Evolutionary conservation across 2,888 invertebrate species (phyloP), one percentile per base, ranked within the genome.

Genomic region (Xestia sexstrigata): DNA sequence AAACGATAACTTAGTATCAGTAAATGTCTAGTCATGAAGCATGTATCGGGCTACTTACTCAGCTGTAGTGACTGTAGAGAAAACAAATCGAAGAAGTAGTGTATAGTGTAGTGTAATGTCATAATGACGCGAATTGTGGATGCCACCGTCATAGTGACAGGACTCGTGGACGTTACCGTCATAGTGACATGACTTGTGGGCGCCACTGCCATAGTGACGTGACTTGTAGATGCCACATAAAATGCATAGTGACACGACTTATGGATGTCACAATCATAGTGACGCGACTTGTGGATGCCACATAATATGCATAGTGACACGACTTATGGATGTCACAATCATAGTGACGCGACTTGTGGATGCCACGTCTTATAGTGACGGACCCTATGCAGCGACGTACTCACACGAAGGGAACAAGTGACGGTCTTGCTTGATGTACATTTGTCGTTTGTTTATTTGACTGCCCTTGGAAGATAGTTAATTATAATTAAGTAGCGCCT

Each of bases 401-500:
- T 30, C 8, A 60, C 30, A 15, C 1, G 17, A 30, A 60, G 8
- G 8, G 30, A 60, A 30, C 8, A 30, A 17, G 60, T 17, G 26
- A 60, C 60, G 17, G 30, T 30, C 60, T 30, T 17, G 8, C 60
- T 30, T 17, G 8, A 17, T 1, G 8, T 60, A 60, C 1, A 15
- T 39, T 23, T 63, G 39, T n/a, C n/a, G n/a, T n/a, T n/a, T n/a
- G n/a, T n/a, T 42, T 47, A 66, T n/a, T 79, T 79, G 4, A 45
- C 80, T 23, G 6, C 42, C 35, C 52, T 52, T 26, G 35, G 35
- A 39, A 39, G 6, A 9, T 55, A 79, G 62, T 79, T 52, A 70
- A 52, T 63, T 63, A 63, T 63, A 77, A 70, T 71, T 63, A 71
- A 71, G 79, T 45, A 23, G 9, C 23, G 13, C 42, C 49, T 77